Evolutionary conservation across 2,113 vertebrate species (phyloP).

Genomic region (Scopus umbretta): DNA sequence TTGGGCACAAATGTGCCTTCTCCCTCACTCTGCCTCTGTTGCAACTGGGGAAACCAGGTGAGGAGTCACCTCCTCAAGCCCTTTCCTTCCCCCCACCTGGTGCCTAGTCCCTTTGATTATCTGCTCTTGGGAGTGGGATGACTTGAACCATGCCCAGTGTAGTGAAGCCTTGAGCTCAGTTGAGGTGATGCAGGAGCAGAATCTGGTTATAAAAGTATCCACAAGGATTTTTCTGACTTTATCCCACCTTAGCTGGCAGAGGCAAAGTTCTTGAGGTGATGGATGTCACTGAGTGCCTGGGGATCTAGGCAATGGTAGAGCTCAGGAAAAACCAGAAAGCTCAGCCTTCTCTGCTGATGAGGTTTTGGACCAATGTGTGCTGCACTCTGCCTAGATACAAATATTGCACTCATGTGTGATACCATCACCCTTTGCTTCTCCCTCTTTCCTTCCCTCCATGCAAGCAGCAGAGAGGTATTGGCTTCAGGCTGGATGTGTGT

Average conservation of each 20-base stretch:
- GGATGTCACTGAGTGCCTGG: neutral
- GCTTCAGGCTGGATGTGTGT: neutral
- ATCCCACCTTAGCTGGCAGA: neutral
- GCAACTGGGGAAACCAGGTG: neutral
- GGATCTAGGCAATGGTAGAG: neutral
- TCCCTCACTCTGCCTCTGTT: neutral
- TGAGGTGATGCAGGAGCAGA: neutral
- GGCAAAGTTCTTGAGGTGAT: neutral
- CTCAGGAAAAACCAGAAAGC: neutral
- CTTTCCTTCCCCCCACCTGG: neutral
- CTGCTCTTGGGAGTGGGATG: neutral
- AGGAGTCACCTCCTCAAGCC: neutral
- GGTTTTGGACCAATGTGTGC: neutral
- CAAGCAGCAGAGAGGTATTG: neutral
- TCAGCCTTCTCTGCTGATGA: neutral
- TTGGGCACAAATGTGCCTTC: neutral
- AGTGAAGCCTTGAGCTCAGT: neutral
- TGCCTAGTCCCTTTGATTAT: neutral
- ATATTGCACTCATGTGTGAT: fast-evolving
- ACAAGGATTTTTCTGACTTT: neutral
- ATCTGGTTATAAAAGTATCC: neutral
- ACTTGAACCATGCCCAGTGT: neutral
- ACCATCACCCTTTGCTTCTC: neutral
- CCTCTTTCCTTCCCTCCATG: neutral
- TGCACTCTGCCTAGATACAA: neutral